These are phyloP conservation scores for Volucella zonaria DNA, from an alignment of 2,888 invertebrate genomes.

Conservation along the genomic window DNA sequence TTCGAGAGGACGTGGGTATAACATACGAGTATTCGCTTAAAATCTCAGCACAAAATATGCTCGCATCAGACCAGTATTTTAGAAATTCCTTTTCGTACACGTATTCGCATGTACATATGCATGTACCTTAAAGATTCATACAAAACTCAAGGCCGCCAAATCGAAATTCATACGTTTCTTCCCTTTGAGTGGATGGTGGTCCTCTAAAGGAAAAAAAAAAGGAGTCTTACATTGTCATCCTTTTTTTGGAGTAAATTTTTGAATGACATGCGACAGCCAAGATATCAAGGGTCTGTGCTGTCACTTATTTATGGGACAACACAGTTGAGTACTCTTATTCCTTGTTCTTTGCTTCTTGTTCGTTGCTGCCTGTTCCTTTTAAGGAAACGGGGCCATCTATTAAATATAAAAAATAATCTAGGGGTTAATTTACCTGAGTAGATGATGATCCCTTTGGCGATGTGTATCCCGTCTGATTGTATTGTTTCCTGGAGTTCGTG, in stretches of 20 bases:
- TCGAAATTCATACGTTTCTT: constrained; percentile 43
- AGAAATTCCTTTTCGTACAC: constrained; percentile 7
- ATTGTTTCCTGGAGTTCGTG: constrained; percentile 68
- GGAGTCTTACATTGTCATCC: constrained; percentile 51
- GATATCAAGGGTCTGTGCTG: constrained; percentile 71
- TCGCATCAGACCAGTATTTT: constrained; percentile 44
- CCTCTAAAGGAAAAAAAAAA: constrained; percentile 15
- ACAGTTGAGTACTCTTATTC: constrained; percentile 52
- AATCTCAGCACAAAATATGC: constrained; percentile 42
- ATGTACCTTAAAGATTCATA: constrained; percentile 23
- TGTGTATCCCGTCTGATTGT: constrained; percentile 56
- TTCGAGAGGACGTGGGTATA: constrained; percentile 14
- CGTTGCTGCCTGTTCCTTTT: too few relatives aligned
- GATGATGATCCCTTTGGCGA: constrained; percentile 44
- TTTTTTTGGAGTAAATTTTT: constrained; percentile 59
- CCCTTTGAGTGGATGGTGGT: constrained; percentile 31
- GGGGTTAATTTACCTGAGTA: constrained; percentile 72
- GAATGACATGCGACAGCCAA: constrained; percentile 74
- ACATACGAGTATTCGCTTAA: not conserved
- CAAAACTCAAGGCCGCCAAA: constrained; percentile 20
- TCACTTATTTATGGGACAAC: constrained; percentile 68
- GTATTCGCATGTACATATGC: constrained; percentile 28
- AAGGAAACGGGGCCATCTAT: constrained; percentile 53
- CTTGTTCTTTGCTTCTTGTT: constrained; percentile 23
- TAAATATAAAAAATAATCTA: constrained; percentile 53